phyloP scores from a whole-genome alignment of 2,888 invertebrate genomes.

The Cataglyphis altisquamis region DNA sequence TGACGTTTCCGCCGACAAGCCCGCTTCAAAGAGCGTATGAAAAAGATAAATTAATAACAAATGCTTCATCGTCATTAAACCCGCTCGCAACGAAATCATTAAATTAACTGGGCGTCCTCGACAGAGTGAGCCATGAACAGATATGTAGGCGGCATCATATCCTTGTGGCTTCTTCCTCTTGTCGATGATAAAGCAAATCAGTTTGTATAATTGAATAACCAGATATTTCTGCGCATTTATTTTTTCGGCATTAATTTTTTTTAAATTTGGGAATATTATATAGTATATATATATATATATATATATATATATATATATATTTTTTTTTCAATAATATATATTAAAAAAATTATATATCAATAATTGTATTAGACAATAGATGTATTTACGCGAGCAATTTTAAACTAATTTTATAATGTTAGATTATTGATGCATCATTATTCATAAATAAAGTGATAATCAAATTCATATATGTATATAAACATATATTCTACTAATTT shows the following conservation, averaged over 20 bases:
- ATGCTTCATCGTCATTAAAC: slow-evolving; percentile 56
- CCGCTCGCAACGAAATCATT: slow-evolving; percentile 20
- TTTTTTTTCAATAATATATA: background rate
- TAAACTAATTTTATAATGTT: background rate
- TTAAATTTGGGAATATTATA: background rate
- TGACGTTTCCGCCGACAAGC: background rate
- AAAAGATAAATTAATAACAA: slow-evolving; percentile 38
- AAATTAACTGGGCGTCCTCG: slow-evolving; percentile 61
- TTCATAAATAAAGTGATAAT: background rate
- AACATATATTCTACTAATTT: background rate
- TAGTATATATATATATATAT: background rate
- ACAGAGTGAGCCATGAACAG: slow-evolving; percentile 45
- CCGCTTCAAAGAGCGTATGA: background rate
- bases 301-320: background rate
- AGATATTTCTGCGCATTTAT: background rate
- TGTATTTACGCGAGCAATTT: background rate
- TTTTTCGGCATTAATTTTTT: background rate
- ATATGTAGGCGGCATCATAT: slow-evolving; percentile 63
- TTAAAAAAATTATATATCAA: background rate
- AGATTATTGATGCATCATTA: background rate
- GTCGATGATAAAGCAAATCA: slow-evolving; percentile 62
- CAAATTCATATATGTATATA: too few species aligned
- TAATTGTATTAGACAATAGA: background rate
- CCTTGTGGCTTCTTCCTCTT: slow-evolving; percentile 60
- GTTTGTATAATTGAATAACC: slow-evolving; percentile 15